phyloP scores from a whole-genome alignment of 1,140 invertebrate genomes.

The Drosophila elegans region DNA sequence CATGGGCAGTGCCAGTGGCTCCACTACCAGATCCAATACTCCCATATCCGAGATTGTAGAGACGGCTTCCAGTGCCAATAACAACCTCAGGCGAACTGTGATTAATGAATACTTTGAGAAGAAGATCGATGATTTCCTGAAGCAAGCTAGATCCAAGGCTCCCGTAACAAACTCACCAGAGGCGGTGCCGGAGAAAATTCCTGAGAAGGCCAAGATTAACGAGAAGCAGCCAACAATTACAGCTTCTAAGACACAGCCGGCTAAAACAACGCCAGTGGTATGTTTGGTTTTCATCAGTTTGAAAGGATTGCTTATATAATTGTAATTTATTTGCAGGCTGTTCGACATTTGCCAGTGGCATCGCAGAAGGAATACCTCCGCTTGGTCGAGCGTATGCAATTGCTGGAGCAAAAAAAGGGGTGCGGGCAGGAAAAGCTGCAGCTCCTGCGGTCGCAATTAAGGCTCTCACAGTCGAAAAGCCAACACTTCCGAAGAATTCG shows the following conservation, averaged over 20 bases:
- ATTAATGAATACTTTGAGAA: constrained; percentile 77
- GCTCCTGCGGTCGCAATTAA: not conserved
- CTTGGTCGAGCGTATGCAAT: constrained; percentile 75
- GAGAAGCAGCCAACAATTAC: not conserved
- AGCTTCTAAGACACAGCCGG: not conserved
- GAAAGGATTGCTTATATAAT: not conserved
- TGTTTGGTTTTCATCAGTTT: constrained; percentile 1
- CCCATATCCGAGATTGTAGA: constrained; percentile 64
- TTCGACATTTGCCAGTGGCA: constrained; percentile 73
- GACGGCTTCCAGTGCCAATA: constrained; percentile 11
- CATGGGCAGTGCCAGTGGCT: constrained; percentile 65
- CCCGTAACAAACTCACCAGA: constrained; percentile 2
- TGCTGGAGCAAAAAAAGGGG: constrained; percentile 71
- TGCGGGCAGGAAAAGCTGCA: constrained; percentile 2
- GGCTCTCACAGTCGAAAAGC: not conserved
- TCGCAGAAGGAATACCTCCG: constrained; percentile 78
- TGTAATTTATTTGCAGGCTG: constrained; percentile 53
- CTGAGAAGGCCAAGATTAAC: not conserved
- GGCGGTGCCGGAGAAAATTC: not conserved
- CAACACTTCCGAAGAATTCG: not conserved
- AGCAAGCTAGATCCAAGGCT: constrained; percentile 65
- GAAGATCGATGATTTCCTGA: constrained; percentile 75
- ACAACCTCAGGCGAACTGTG: constrained; percentile 55
- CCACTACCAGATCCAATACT: constrained; percentile 73
- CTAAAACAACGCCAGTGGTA: constrained; percentile 67